Conservation (phyloP, 92 coral and sea anemone species). For the Palythoa heliodiscus region DNA sequence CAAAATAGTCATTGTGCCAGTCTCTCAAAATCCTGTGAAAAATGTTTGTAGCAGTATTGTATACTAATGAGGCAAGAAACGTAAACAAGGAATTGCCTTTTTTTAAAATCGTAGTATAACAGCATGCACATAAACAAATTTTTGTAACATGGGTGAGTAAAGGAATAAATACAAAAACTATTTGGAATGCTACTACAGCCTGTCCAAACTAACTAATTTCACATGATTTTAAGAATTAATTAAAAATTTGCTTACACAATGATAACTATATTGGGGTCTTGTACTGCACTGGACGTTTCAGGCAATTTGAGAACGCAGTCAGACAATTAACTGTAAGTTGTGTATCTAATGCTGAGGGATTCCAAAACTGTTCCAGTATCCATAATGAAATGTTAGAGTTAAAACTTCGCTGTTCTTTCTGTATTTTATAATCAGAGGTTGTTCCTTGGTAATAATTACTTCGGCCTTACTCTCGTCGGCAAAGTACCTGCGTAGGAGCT, state of each 20-base stretch:
- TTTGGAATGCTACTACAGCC: conserved; percentile 2
- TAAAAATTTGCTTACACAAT: not conserved
- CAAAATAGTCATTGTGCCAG: too few species aligned
- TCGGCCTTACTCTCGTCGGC: conserved; percentile 27
- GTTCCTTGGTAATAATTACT: conserved; percentile 35
- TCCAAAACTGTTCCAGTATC: conserved; percentile 42
- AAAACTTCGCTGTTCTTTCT: conserved; percentile 40
- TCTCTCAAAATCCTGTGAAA: too few species aligned
- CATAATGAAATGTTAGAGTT: conserved; percentile 36
- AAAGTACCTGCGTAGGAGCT: conserved; percentile 3
- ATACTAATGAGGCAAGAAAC: too few species aligned
- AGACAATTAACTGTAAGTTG: not conserved
- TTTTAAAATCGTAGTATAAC: too few species aligned
- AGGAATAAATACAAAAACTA: not conserved
- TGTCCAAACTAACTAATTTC: conserved; percentile 11
- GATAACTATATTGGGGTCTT: not conserved
- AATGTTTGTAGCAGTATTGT: too few species aligned
- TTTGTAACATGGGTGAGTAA: too few species aligned
- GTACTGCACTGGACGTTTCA: conserved; percentile 8
- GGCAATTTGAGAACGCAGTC: not conserved
- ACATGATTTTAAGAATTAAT: not conserved
- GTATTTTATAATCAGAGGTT: conserved; percentile 44
- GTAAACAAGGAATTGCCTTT: too few species aligned
- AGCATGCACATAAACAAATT: too few species aligned
- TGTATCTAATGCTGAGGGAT: conserved; percentile 36